phyloP scores from a whole-genome alignment of 2,888 invertebrate genomes.

The Drosophila aldrichi region DNA sequence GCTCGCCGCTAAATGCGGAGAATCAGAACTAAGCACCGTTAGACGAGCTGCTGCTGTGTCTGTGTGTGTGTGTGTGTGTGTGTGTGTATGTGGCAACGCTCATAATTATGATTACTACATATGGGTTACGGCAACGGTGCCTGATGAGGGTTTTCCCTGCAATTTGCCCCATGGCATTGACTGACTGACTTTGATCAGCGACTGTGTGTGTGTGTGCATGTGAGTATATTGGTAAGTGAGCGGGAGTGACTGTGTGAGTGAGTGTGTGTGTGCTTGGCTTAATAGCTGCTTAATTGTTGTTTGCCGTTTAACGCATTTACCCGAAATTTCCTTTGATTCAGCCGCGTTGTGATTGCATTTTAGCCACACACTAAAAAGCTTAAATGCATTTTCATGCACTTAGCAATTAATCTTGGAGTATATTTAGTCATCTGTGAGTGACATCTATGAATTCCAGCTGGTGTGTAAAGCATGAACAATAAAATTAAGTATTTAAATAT shows the following conservation, averaged over 20 bases:
- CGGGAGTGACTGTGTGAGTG: no score
- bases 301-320: conserved; percentile 21
- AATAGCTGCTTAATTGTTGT: conserved; percentile 37
- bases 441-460: neutral
- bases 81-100: conserved; percentile 18
- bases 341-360: conserved; percentile 3
- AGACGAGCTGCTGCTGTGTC: neutral
- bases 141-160: conserved; percentile 31
- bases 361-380: neutral
- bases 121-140: conserved; percentile 4
- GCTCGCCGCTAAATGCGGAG: conserved; percentile 17
- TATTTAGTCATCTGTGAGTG: no score
- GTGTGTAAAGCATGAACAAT: no score
- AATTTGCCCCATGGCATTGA: conserved; percentile 60
- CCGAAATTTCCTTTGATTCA: conserved; percentile 22
- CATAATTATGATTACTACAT: conserved; percentile 67
- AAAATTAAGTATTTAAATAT: no score
- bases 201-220: neutral
- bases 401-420: no score
- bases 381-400: neutral
- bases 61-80: conserved; percentile 1
- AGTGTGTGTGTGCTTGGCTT: conserved; percentile 1
- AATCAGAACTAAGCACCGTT: conserved; percentile 16
- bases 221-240: neutral
- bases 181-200: conserved; percentile 56